Percentiles rank a stretch among this genome's conserved stretches.
Conservation (phyloP, 2,113 vertebrate genomes). For the Gila orcuttii region DNA sequence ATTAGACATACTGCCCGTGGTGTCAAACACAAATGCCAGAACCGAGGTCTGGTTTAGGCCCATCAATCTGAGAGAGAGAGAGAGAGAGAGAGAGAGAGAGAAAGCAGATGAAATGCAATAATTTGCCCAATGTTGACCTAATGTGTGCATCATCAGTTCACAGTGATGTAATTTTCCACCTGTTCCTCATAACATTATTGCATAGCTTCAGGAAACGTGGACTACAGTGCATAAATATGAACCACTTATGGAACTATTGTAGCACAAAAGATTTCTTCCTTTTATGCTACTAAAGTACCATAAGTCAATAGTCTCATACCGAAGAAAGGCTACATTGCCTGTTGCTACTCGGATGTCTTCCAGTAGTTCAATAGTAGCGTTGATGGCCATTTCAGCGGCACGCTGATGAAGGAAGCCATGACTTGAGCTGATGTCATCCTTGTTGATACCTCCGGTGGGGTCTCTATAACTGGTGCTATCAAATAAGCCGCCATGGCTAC, state of each 20-base stretch:
- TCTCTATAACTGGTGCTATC: neutral
- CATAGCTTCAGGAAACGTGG: neutral
- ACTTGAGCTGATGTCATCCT: neutral
- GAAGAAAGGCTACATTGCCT: neutral
- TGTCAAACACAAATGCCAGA: conserved; percentile 69
- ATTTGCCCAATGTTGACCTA: neutral
- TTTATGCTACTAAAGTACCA: no score
- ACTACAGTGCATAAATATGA: neutral
- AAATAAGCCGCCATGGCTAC: neutral
- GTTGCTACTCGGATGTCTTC: conserved; percentile 7
- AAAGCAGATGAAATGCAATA: conserved; percentile 46
- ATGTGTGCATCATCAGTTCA: neutral
- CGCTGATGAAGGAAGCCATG: neutral
- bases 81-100: conserved; percentile 32
- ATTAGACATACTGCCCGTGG: conserved; percentile 65
- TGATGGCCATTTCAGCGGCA: neutral
- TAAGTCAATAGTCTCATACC: neutral
- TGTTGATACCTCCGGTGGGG: conserved; percentile 42
- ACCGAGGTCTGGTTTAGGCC: conserved; percentile 7
- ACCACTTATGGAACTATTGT: neutral
- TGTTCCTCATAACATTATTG: no score
- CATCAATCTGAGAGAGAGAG: conserved; percentile 19
- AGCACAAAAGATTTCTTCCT: no score
- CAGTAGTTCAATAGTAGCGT: conserved; percentile 16
- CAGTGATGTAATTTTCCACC: no score